These are phyloP conservation scores for Diadophis punctatus DNA, from an alignment of 2,113 vertebrate genomes.

Conservation along the genomic window DNA sequence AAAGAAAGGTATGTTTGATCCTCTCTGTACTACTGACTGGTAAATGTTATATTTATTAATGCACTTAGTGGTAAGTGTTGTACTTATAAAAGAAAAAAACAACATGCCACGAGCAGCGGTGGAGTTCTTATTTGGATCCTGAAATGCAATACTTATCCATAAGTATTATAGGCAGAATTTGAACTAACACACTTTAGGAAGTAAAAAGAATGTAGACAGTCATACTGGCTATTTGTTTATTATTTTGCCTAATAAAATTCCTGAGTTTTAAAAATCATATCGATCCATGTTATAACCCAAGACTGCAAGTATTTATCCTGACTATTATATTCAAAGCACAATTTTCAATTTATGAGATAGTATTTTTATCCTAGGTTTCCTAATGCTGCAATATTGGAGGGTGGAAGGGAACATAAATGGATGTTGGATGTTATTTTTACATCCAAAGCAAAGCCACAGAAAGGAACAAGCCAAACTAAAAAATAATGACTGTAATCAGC, in stretches of 20 bases:
- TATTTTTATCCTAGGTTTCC: conserved; percentile 25
- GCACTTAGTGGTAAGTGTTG: background rate
- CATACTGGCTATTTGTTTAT: background rate
- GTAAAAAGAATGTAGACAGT: background rate
- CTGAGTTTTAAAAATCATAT: background rate
- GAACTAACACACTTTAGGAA: background rate
- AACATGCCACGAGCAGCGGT: background rate
- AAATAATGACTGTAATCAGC: background rate
- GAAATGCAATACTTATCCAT: background rate
- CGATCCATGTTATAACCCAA: background rate
- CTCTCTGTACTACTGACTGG: background rate
- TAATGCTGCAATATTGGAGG: background rate
- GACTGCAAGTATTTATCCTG: background rate
- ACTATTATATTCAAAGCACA: background rate
- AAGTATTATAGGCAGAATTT: background rate
- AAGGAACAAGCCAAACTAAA: background rate
- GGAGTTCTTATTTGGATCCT: background rate
- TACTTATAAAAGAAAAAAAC: background rate
- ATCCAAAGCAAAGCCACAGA: background rate
- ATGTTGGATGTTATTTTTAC: background rate
- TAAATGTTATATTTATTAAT: background rate
- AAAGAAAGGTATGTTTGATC: background rate
- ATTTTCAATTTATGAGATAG: background rate
- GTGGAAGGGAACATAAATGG: background rate
- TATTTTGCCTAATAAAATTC: background rate